Percentiles rank a stretch among this genome's conserved stretches.
These are phyloP conservation scores for Miichthys miiuy DNA, from an alignment of 2,797 vertebrate species.

Conservation along the genomic window DNA sequence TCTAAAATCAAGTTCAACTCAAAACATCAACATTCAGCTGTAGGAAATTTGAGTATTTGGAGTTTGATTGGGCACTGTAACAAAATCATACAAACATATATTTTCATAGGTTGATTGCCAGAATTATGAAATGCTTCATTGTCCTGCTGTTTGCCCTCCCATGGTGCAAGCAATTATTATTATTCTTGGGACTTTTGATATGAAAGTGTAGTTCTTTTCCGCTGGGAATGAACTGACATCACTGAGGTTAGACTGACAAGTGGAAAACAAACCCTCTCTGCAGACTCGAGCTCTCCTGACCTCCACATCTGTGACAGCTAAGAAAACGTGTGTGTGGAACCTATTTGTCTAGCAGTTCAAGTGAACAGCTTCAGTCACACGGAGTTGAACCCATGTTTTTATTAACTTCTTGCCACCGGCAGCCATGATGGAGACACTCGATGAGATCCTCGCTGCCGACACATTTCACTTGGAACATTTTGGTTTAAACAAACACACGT, in stretches of 20 bases:
- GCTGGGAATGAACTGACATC: conserved; percentile 45
- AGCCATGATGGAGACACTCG: conserved; percentile 74
- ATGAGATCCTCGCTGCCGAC: conserved; percentile 78
- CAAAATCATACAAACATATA: background rate
- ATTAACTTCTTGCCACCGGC: conserved; percentile 79
- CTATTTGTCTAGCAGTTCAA: conserved; percentile 48
- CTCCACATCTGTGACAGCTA: conserved; percentile 39
- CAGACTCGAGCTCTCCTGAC: conserved; percentile 32
- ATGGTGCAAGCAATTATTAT: conserved; percentile 8
- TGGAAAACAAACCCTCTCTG: conserved; percentile 56
- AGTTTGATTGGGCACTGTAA: background rate
- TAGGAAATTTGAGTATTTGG: conserved; percentile 16
- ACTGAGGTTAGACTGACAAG: conserved; percentile 44
- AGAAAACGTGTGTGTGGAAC: conserved; percentile 41
- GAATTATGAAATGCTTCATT: conserved; percentile 29
- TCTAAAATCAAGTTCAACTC: background rate
- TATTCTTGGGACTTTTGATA: conserved; percentile 40
- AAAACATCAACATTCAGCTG: background rate
- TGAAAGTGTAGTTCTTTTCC: conserved; percentile 28
- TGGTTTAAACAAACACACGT: conserved; percentile 78
- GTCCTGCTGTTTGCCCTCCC: conserved; percentile 10
- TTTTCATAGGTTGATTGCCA: conserved; percentile 29
- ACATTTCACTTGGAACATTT: conserved; percentile 74
- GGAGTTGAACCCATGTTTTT: conserved; percentile 83
- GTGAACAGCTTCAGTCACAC: conserved; percentile 38